Percentiles rank a stretch among this genome's conserved stretches.
These are phyloP conservation scores for Lytechinus variegatus DNA, from an alignment of 35 echinoderm and acorn worm species.

Conservation along the genomic window DNA sequence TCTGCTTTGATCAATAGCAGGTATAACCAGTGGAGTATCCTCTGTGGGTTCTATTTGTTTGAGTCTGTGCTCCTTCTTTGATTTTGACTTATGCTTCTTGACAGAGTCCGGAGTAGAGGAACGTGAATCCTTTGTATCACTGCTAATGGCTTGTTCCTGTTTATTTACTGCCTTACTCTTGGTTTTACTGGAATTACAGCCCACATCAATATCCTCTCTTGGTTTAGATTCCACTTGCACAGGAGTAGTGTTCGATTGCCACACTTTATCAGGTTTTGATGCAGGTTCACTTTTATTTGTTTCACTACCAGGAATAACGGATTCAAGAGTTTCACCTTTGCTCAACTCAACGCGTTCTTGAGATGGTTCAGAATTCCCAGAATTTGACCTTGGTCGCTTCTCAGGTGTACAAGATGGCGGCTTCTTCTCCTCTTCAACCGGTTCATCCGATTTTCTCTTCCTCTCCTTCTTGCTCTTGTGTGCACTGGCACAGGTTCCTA, in stretches of 20 bases:
- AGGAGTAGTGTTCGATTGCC: background rate
- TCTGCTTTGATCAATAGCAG: background rate
- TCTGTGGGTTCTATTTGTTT: background rate
- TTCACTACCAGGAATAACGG: background rate
- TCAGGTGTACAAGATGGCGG: background rate
- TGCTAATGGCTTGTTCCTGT: constrained; percentile 47
- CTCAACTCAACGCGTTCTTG: constrained; percentile 15
- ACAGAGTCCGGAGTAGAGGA: constrained; percentile 45
- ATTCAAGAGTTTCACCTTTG: constrained; percentile 19
- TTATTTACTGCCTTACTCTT: constrained; percentile 33
- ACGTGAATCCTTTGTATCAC: constrained; percentile 12
- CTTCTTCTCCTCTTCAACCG: constrained; percentile 56
- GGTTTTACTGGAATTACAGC: background rate
- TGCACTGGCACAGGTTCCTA: constrained; percentile 37
- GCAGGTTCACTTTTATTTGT: background rate
- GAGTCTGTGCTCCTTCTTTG: constrained; percentile 34
- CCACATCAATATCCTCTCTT: background rate
- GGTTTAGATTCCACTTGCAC: constrained; percentile 14
- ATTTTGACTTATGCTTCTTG: constrained; percentile 22
- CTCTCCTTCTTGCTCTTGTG: constrained; percentile 85
- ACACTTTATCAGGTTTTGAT: constrained; percentile 36
- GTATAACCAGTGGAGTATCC: background rate
- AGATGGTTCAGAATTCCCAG: constrained; percentile 29
- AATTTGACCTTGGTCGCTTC: constrained; percentile 47
- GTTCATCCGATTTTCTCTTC: constrained; percentile 80